Conservation (phyloP, 30 jellyfish, hydroid and myxozoan species). For the Cassiopea andromeda region DNA sequence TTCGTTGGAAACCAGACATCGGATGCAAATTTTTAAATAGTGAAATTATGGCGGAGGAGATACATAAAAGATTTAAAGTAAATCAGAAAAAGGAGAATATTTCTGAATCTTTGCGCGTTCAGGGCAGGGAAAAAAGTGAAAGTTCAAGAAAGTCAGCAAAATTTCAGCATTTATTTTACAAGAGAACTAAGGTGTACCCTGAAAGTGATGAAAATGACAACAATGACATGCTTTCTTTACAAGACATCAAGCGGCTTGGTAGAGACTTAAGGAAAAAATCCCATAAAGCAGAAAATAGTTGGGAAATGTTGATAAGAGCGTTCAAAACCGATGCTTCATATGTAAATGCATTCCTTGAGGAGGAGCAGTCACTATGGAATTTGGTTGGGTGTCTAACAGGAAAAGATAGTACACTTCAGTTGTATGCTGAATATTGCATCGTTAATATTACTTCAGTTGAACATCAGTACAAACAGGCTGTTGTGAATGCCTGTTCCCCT, state of each 20-base stretch:
- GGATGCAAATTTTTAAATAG: background rate
- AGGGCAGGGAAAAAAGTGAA: slow-evolving; percentile 13
- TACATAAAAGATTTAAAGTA: slow-evolving; percentile 1
- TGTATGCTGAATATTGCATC: slow-evolving; percentile 92
- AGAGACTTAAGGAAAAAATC: slow-evolving; percentile 41
- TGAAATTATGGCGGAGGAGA: background rate
- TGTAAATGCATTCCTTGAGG: slow-evolving; percentile 77
- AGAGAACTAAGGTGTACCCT: slow-evolving; percentile 46
- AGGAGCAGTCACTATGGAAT: slow-evolving; percentile 64
- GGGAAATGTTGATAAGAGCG: slow-evolving; percentile 53
- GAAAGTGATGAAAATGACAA: background rate
- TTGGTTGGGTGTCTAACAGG: slow-evolving; percentile 83
- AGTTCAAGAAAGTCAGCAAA: background rate
- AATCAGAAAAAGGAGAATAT: slow-evolving; percentile 1
- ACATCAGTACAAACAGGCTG: slow-evolving; percentile 26
- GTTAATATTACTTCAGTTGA: slow-evolving; percentile 80
- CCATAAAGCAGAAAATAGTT: slow-evolving; percentile 31
- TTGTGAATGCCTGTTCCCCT: slow-evolving; percentile 84
- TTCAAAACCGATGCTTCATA: slow-evolving; percentile 34
- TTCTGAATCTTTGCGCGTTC: slow-evolving; percentile 11
- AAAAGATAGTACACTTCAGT: slow-evolving; percentile 78
- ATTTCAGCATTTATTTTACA: slow-evolving; percentile 32
- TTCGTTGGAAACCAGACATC: background rate
- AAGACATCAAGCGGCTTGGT: slow-evolving; percentile 49
- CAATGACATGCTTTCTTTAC: slow-evolving; percentile 24